Conservation (phyloP, 1,140 invertebrate species). For the Pygmarrhopalites habei region DNA sequence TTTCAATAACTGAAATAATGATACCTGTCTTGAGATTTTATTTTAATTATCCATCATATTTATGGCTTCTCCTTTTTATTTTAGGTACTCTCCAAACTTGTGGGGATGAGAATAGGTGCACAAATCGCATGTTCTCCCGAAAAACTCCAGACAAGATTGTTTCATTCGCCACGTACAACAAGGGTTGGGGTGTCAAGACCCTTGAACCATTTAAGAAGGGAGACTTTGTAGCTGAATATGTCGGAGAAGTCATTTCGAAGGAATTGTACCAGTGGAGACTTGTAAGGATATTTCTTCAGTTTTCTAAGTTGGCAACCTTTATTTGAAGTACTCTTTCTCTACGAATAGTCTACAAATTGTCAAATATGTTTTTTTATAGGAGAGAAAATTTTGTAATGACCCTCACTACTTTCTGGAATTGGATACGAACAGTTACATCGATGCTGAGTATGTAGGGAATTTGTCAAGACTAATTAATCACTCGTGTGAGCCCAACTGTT, state of each 20-base stretch:
- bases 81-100: constrained; percentile 9
- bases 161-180: constrained; percentile 1
- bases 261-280: constrained; percentile 19
- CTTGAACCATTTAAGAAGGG: constrained; percentile 6
- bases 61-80: neutral
- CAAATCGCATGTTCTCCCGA: constrained; percentile 25
- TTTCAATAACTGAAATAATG: neutral
- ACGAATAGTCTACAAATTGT: neutral
- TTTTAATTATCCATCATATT: too few species aligned
- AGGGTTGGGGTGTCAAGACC: constrained; percentile 27
- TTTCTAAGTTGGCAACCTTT: neutral
- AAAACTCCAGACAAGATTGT: neutral
- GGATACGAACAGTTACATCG: constrained; percentile 19
- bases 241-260: constrained; percentile 27
- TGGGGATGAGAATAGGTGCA: constrained; percentile 18
- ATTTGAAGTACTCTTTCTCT: neutral
- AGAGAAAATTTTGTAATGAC: constrained; percentile 21
- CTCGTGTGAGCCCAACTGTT: constrained; percentile 32
- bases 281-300: too few species aligned
- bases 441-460: constrained; percentile 34
- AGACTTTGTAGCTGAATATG: constrained; percentile 30
- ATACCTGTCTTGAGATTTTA: neutral
- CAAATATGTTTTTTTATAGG: neutral
- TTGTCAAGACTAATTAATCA: constrained; percentile 33
- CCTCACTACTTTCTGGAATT: constrained; percentile 33